Conservation (phyloP, 2,888 invertebrate species). For the Endomychus coccineus region DNA sequence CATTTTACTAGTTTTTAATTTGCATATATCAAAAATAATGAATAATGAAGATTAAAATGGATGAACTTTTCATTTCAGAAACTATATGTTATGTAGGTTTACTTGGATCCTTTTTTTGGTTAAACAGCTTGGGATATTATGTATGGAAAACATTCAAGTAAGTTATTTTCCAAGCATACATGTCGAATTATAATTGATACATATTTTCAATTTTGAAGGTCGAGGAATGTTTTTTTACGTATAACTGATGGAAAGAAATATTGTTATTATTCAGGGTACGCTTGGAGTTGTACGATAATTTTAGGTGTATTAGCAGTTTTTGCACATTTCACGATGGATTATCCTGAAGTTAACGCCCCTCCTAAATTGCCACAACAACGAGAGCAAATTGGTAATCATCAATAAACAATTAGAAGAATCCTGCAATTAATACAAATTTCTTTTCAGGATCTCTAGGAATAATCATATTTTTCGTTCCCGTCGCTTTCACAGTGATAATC, state of each 20-base stretch:
- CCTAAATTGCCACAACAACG: slow-evolving; percentile 53
- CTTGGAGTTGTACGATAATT: slow-evolving; percentile 65
- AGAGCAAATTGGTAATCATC: slow-evolving; percentile 61
- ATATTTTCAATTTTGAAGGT: slow-evolving; percentile 46
- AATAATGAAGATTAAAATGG: too few relatives aligned
- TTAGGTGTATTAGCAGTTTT: slow-evolving; percentile 71
- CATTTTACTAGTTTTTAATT: too few relatives aligned
- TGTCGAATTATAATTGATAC: not conserved
- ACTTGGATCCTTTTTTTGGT: slow-evolving; percentile 77
- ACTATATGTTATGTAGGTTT: slow-evolving; percentile 68
- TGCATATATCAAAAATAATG: too few relatives aligned
- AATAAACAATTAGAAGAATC: not conserved
- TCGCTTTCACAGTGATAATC: slow-evolving; percentile 70
- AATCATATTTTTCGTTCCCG: slow-evolving; percentile 74
- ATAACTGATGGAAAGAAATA: slow-evolving; percentile 82
- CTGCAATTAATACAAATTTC: slow-evolving; percentile 3
- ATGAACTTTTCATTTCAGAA: slow-evolving; percentile 51
- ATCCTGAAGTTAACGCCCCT: slow-evolving; percentile 51
- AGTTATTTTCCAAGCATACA: slow-evolving; percentile 26
- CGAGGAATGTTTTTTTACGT: slow-evolving; percentile 74
- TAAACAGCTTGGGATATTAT: slow-evolving; percentile 78
- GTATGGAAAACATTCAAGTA: slow-evolving; percentile 82
- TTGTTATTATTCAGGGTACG: slow-evolving; percentile 77
- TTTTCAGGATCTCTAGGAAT: slow-evolving; percentile 69
- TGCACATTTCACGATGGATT: slow-evolving; percentile 73